A percentile compares a stretch with the other conserved stretches of the same genome.
These are phyloP conservation scores for Apotomis turbidana DNA, from an alignment of 2,888 invertebrate genomes.

Conservation along the genomic window DNA sequence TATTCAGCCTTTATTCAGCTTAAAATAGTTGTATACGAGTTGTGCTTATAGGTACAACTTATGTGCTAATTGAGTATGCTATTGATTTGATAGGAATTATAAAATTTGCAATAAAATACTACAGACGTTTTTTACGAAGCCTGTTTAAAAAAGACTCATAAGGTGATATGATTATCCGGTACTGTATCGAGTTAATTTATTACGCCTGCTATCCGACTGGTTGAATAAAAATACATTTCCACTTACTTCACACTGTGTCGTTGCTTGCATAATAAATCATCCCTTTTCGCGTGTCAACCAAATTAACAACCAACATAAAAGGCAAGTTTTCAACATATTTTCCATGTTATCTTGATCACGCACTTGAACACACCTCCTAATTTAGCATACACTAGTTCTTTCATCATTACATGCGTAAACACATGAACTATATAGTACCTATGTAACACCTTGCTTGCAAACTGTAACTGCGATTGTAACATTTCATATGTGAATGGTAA, in stretches of 20 bases:
- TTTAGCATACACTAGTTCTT: constrained; percentile 17
- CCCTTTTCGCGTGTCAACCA: constrained; percentile 14
- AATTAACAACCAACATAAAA: constrained; percentile 32
- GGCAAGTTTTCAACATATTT: constrained; percentile 25
- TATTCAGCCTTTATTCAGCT: too few species aligned
- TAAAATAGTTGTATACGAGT: too few species aligned
- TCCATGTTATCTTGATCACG: constrained; percentile 32
- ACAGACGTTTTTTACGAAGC: too few species aligned
- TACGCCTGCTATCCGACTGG: neutral
- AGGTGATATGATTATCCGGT: too few species aligned
- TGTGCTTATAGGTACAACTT: too few species aligned
- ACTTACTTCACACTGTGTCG: constrained; percentile 1
- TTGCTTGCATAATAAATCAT: constrained; percentile 22
- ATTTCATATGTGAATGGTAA: neutral
- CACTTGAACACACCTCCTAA: constrained; percentile 24
- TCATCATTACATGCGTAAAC: constrained; percentile 11
- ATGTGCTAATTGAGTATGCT: too few species aligned
- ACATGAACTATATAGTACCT: constrained; percentile 19
- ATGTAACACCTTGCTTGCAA: constrained; percentile 31
- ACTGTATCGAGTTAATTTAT: too few species aligned
- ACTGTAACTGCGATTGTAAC: neutral
- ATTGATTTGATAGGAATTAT: too few species aligned
- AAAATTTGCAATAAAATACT: too few species aligned
- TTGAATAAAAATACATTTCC: neutral
- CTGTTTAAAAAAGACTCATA: too few species aligned